These are phyloP conservation scores for Beroe forskalii DNA, from an alignment of 37 sponge, comb jelly and placozoan species.

Conservation along the genomic window DNA sequence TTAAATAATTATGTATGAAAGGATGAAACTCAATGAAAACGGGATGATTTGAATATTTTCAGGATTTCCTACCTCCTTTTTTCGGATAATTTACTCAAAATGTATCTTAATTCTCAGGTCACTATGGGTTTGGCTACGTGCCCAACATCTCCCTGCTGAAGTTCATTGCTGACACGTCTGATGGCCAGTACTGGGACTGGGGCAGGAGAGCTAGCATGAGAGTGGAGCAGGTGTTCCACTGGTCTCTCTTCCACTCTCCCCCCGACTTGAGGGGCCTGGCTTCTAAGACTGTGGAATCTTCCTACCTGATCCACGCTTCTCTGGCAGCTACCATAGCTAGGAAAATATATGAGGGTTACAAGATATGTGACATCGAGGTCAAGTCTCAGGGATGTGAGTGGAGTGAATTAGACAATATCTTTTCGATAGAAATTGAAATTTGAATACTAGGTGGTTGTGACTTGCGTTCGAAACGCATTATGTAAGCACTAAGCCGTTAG, in stretches of 20 bases:
- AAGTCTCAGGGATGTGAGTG: slow-evolving; percentile 24
- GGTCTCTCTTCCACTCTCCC: slow-evolving; percentile 9
- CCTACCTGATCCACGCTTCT: slow-evolving; percentile 5
- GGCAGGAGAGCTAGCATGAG: neutral
- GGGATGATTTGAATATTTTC: too few relatives aligned
- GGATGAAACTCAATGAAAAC: too few relatives aligned
- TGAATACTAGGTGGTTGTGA: too few relatives aligned
- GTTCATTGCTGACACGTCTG: slow-evolving; percentile 23
- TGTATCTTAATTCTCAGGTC: neutral
- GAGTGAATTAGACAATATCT: too few relatives aligned
- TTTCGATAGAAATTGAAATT: too few relatives aligned
- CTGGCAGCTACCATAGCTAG: neutral
- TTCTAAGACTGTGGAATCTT: neutral
- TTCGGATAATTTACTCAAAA: too few relatives aligned
- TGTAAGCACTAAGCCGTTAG: too few relatives aligned
- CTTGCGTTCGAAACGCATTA: too few relatives aligned
- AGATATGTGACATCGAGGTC: slow-evolving; percentile 27
- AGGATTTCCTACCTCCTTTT: too few relatives aligned
- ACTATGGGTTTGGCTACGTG: slow-evolving; percentile 59
- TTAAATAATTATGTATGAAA: too few relatives aligned
- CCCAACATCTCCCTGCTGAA: slow-evolving; percentile 49
- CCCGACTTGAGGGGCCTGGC: slow-evolving; percentile 24
- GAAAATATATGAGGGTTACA: slow-evolving; percentile 37
- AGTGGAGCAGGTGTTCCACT: slow-evolving; percentile 16
- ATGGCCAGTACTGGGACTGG: slow-evolving; percentile 57